Evolutionary conservation across 2,888 invertebrate species (phyloP).

Genomic region (Lepidocyrtinus sp.): DNA sequence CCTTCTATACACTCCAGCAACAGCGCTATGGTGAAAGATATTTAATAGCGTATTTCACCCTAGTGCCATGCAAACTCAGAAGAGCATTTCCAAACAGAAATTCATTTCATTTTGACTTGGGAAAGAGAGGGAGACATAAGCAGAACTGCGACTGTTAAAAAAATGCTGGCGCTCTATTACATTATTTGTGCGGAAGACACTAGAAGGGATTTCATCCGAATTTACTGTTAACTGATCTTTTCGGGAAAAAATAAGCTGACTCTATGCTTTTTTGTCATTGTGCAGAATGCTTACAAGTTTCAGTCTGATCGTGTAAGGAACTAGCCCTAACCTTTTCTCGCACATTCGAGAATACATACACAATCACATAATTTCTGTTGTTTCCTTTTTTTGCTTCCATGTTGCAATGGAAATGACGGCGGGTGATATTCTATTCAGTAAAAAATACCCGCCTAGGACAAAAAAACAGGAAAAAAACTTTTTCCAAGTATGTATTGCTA

Average conservation of each 20-base stretch:
- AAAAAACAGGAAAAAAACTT: neutral
- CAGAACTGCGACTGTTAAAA: no score
- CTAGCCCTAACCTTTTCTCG: neutral
- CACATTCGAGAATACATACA: neutral
- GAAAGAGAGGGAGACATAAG: neutral
- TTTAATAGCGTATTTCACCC: neutral
- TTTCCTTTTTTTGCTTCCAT: neutral
- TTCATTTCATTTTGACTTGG: neutral
- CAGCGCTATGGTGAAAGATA: slow-evolving; percentile 11
- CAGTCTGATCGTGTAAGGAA: neutral
- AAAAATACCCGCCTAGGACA: neutral
- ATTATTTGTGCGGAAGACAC: neutral
- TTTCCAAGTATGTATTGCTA: neutral
- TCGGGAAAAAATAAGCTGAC: neutral
- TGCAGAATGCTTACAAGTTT: slow-evolving; percentile 7
- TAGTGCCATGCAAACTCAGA: neutral
- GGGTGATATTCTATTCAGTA: neutral
- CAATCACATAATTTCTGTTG: neutral
- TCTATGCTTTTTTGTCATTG: no score
- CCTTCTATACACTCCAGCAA: neutral
- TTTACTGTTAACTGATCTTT: slow-evolving; percentile 20
- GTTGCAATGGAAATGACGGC: neutral
- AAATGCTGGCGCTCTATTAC: neutral
- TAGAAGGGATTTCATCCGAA: slow-evolving; percentile 22
- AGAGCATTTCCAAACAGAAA: neutral